A percentile compares a stretch with the other conserved stretches of the same genome.
phyloP scores from a whole-genome alignment of 2,888 invertebrate species.

The Diaperis boleti region DNA sequence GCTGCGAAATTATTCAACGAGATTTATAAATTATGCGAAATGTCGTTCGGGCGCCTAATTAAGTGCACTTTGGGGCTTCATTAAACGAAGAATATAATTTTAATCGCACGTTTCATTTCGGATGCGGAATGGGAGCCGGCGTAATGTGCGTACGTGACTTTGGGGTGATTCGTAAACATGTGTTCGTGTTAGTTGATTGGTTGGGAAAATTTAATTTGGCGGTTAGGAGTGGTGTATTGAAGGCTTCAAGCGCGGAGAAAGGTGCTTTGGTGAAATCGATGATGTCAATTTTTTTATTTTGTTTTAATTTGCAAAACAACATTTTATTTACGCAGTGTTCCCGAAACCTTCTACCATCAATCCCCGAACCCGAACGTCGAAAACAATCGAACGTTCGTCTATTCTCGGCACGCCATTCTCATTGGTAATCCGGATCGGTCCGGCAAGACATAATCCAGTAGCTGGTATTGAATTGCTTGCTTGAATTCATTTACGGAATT shows the following conservation, averaged over 20 bases:
- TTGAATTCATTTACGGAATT: slow-evolving; percentile 54
- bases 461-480: slow-evolving; percentile 53
- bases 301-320: too few species aligned
- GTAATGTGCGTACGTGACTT: too few species aligned
- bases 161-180: too few species aligned
- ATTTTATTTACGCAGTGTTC: neutral
- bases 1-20: slow-evolving; percentile 14
- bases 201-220: too few species aligned
- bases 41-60: slow-evolving; percentile 18
- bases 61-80: slow-evolving; percentile 7
- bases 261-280: too few species aligned
- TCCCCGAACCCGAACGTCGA: neutral
- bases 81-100: slow-evolving; percentile 10
- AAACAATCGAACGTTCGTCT: slow-evolving; percentile 15
- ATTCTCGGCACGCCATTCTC: slow-evolving; percentile 37
- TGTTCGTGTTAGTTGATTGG: too few species aligned
- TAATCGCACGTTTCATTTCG: neutral
- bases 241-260: too few species aligned
- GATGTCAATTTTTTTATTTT: too few species aligned
- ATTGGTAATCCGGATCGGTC: slow-evolving; percentile 39
- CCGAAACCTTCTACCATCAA: neutral
- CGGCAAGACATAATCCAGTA: slow-evolving; percentile 43
- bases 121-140: too few species aligned
- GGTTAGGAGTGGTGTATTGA: too few species aligned
- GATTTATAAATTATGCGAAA: slow-evolving; percentile 8